These are phyloP conservation scores for Allygus modestus DNA, from an alignment of 2,888 invertebrate genomes.

Conservation along the genomic window DNA sequence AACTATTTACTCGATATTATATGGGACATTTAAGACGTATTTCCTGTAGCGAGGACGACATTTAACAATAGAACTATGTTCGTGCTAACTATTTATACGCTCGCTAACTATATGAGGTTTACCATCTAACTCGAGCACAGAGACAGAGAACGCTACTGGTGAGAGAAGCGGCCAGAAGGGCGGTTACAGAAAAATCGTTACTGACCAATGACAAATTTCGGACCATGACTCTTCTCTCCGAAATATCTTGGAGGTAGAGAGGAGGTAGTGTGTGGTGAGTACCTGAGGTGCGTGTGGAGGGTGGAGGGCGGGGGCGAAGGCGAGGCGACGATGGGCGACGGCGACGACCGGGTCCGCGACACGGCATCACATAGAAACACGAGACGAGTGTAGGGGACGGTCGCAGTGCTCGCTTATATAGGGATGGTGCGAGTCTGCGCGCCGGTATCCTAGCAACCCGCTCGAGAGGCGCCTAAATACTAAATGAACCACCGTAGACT, in stretches of 20 bases:
- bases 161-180: slow-evolving; percentile 10
- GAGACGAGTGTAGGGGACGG: slow-evolving; percentile 1
- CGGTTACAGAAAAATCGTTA: slow-evolving; percentile 6
- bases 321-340: not conserved
- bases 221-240: slow-evolving; percentile 40
- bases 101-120: no score
- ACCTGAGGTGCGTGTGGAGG: not conserved
- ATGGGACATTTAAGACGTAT: no score
- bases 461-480: slow-evolving; percentile 48
- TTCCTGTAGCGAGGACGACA: no score
- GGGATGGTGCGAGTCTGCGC: slow-evolving; percentile 17
- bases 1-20: no score
- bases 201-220: slow-evolving; percentile 36
- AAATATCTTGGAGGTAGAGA: slow-evolving; percentile 8
- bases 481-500: slow-evolving; percentile 44
- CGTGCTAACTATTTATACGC: no score
- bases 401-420: not conserved
- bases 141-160: not conserved
- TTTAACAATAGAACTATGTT: no score
- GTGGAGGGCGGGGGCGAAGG: not conserved
- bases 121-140: no score
- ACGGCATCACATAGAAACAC: not conserved
- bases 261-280: not conserved
- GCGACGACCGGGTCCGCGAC: not conserved
- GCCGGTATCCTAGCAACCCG: slow-evolving; percentile 27